phyloP scores from a whole-genome alignment of 2,797 vertebrate species.

The Cirrhinus molitorella region DNA sequence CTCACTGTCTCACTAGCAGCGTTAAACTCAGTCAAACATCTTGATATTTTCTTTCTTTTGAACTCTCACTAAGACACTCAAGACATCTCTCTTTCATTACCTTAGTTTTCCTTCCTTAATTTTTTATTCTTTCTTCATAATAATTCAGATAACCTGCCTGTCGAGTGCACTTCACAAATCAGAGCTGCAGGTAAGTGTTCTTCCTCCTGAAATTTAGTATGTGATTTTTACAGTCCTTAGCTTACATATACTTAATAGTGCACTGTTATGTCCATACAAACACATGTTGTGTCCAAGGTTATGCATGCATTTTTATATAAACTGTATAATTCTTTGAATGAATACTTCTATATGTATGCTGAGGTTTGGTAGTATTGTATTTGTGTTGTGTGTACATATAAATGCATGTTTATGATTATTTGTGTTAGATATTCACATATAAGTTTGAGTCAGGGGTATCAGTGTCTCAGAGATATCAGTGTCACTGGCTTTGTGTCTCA shows the following conservation, averaged over 20 bases:
- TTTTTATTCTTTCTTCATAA: background rate
- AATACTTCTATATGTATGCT: background rate
- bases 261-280: background rate
- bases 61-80: background rate
- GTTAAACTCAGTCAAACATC: background rate
- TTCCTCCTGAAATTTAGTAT: background rate
- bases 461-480: conserved; percentile 39
- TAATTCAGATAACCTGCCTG: background rate
- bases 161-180: background rate
- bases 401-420: conserved; percentile 22
- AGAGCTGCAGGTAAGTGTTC: conserved; percentile 41
- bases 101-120: background rate
- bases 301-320: background rate
- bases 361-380: background rate
- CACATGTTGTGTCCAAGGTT: background rate
- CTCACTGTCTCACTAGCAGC: background rate
- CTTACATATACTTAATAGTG: background rate
- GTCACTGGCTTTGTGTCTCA: conserved; percentile 49
- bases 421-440: conserved; percentile 28
- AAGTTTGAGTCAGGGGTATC: conserved; percentile 23
- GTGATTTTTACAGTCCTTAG: background rate
- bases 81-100: background rate
- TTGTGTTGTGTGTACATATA: background rate
- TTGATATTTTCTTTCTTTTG: background rate
- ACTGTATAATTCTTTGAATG: background rate